Evolutionary conservation across 2,888 invertebrate species (phyloP).

Genomic region (Mythimna impura): DNA sequence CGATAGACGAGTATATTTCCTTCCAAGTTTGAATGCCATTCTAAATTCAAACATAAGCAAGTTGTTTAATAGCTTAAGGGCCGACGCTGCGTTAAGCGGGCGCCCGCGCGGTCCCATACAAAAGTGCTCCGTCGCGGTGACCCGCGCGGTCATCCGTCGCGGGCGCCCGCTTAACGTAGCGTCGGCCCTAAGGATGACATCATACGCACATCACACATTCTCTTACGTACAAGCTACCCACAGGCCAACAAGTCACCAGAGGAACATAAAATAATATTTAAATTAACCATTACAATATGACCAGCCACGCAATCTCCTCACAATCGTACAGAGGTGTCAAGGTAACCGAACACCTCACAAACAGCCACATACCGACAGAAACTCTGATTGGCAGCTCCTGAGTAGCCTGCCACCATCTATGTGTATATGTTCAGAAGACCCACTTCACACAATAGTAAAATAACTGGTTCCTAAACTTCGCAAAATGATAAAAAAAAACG

Average conservation of each 20-base stretch:
- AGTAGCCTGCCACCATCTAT: conserved; percentile 7
- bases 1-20: not conserved
- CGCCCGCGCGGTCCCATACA: no score
- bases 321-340: conserved; percentile 58
- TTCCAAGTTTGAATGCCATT: not conserved
- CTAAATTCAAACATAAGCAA: not conserved
- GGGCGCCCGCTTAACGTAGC: no score
- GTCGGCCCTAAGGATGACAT: not conserved
- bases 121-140: no score
- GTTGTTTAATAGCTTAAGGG: not conserved
- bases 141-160: no score
- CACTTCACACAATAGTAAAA: not conserved
- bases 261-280: conserved; percentile 19
- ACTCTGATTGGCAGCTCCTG: conserved; percentile 72
- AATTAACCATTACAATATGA: conserved; percentile 20
- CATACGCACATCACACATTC: not conserved
- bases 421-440: not conserved
- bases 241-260: conserved; percentile 6
- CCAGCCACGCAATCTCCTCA: conserved; percentile 46
- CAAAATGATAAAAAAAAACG: no score
- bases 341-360: conserved; percentile 65
- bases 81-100: no score
- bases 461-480: not conserved
- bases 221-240: not conserved
- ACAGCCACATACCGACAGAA: conserved; percentile 71